Percentiles rank a stretch among this genome's conserved stretches.
Evolutionary conservation across 2,888 invertebrate genomes (phyloP).

Genomic region (Cerceris ruficornis): DNA sequence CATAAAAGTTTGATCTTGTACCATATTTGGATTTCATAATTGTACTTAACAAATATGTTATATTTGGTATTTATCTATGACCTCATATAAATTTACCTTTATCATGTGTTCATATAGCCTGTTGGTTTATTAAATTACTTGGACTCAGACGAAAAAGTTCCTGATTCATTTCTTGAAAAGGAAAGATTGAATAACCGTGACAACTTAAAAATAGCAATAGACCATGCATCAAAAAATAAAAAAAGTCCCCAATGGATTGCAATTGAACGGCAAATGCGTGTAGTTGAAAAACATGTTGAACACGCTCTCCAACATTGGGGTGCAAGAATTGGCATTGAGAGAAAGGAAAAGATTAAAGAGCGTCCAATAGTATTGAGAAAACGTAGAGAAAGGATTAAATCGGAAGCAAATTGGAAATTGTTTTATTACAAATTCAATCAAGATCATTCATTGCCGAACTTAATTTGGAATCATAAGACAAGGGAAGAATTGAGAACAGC

Average conservation of each 20-base stretch:
- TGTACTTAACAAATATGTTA: constrained; percentile 11
- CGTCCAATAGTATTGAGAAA: constrained; percentile 96
- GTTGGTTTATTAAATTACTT: constrained; percentile 94
- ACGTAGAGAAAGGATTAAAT: constrained; percentile 93
- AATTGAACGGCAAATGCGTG: constrained; percentile 88
- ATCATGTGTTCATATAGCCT: constrained; percentile 85
- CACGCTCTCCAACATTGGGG: constrained; percentile 89
- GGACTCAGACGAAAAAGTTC: constrained; percentile 93
- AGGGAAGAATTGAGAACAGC: constrained; percentile 96
- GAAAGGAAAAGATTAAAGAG: constrained; percentile 86
- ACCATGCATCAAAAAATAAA: constrained; percentile 87
- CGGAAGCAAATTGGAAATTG: constrained; percentile 94
- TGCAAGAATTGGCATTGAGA: constrained; percentile 84
- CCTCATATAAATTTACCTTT: constrained; percentile 44
- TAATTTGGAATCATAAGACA: constrained; percentile 99
- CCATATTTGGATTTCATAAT: constrained; percentile 6
- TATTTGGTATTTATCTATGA: constrained; percentile 6
- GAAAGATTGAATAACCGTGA: constrained; percentile 92
- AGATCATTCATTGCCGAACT: constrained; percentile 97
- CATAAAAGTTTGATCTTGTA: too few species aligned
- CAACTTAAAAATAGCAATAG: constrained; percentile 96
- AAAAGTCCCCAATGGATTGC: constrained; percentile 88
- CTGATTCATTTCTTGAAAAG: constrained; percentile 87
- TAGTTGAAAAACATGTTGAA: constrained; percentile 93
- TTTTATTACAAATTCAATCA: constrained; percentile 97